Evolutionary conservation across 2,113 vertebrate species (phyloP), one percentile per base, ranked within the genome.

Genomic region (Kryptolebias marmoratus): DNA sequence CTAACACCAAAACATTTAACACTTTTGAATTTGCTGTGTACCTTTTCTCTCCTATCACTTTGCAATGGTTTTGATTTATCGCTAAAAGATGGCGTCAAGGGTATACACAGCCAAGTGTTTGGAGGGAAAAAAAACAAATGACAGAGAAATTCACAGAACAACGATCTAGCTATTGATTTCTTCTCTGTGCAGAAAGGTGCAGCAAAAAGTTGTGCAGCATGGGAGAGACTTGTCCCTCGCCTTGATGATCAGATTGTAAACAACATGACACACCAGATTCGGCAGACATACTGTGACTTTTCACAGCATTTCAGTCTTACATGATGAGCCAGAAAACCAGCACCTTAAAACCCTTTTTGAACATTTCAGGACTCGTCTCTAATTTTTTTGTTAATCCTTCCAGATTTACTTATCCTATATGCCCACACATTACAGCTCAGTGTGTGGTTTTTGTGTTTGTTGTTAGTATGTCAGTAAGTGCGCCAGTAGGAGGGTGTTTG

Each of bases 91-190:
- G 75, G 60, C 71, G 77, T 81, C 66, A 52, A 71, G 63, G 79
- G 76, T 77, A 32, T 58, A 65, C 53, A 45, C 69, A 36, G 56
- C 47, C 79, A 77, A 79, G 74, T 80, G 83, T 88, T 65, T 72
- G 80, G 81, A 70, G 78, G 62, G 3, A 36, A 36, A 73, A 63
- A 83, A 79, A 72, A 36, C 15, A 50, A 87, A 88, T 76, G 85
- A 68, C 76, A 71, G 58, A 77, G 56, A 69, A 69, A 75, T 70
- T 77, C 59, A 63, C 56, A 70, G 66, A 79, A 52, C 13, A 45
- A 73, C 76, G 79, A 77, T 82, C 81, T 71, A 64, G 65, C 81
- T 77, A 86, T 89, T 82, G 84, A 90, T 91, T 79, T 80, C 58
- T 13, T 32, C 72, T 76, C 59, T 64, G 82, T 83, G 75, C 56